A percentile compares a stretch with the other conserved stretches of the same genome.
Conservation (phyloP, 1,140 invertebrate species). For the Drosophila melanica region DNA sequence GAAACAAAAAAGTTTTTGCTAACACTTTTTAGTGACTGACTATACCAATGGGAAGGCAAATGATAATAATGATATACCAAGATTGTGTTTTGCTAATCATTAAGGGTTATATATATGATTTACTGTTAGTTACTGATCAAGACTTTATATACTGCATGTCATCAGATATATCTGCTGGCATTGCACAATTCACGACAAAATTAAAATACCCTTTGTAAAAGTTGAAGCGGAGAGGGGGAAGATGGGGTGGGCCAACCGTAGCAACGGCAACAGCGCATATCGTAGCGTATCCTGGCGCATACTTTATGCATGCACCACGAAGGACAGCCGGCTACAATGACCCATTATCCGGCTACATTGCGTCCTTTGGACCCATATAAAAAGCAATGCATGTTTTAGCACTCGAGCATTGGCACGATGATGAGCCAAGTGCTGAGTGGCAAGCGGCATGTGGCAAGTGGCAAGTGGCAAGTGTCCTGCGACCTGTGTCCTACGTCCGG, state of each 20-base stretch:
- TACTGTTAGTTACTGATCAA: too few species aligned
- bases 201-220: background rate
- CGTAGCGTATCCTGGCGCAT: conserved; percentile 66
- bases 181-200: background rate
- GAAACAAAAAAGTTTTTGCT: too few species aligned
- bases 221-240: background rate
- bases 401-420: conserved; percentile 49
- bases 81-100: too few species aligned
- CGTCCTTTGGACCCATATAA: conserved; percentile 50
- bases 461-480: conserved; percentile 49
- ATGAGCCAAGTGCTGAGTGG: conserved; percentile 66
- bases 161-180: too few species aligned
- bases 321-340: conserved; percentile 51
- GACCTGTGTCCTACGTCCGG: conserved; percentile 1
- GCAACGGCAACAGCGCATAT: conserved; percentile 30
- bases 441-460: conserved; percentile 37
- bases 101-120: too few species aligned
- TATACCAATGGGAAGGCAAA: too few species aligned
- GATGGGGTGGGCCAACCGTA: background rate
- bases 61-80: too few species aligned
- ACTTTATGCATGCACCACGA: conserved; percentile 65
- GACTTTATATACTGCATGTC: too few species aligned
- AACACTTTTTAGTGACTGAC: too few species aligned
- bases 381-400: conserved; percentile 76
- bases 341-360: conserved; percentile 58